These are phyloP conservation scores for Cremastinae sp. DNA, from an alignment of 2,888 invertebrate species.

Conservation along the genomic window DNA sequence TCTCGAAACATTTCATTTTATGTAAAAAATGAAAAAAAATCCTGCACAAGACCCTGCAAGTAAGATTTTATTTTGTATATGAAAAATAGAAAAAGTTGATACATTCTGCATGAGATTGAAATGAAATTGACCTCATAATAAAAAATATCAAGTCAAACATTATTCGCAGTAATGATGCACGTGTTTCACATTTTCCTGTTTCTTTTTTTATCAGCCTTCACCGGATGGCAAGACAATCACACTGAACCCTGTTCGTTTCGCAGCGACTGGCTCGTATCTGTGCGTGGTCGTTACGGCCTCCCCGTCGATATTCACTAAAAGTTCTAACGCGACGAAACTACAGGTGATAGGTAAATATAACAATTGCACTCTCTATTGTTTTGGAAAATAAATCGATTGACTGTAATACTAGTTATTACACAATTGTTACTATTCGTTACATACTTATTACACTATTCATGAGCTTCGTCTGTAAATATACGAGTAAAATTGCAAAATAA, in stretches of 20 bases:
- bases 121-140: no score
- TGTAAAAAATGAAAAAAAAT: no score
- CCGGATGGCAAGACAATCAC: constrained; percentile 87
- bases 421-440: background rate
- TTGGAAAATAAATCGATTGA: background rate
- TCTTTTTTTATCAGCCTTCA: constrained; percentile 81
- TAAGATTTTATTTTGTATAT: no score
- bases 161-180: background rate
- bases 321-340: constrained; percentile 88
- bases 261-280: constrained; percentile 89
- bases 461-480: no score
- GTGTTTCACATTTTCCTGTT: background rate
- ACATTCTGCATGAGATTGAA: no score
- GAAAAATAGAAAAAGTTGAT: no score
- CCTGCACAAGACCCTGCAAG: no score
- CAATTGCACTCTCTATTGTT: background rate
- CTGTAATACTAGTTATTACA: background rate
- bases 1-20: no score
- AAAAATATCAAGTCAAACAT: no score
- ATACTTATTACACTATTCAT: no score
- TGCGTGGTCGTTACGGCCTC: constrained; percentile 92
- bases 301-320: constrained; percentile 89
- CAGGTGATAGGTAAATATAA: constrained; percentile 88
- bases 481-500: no score
- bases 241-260: constrained; percentile 88